Percentiles rank a stretch among this genome's conserved stretches.
phyloP scores from a whole-genome alignment of 1,140 invertebrate genomes.

The Plutomurus gul region DNA sequence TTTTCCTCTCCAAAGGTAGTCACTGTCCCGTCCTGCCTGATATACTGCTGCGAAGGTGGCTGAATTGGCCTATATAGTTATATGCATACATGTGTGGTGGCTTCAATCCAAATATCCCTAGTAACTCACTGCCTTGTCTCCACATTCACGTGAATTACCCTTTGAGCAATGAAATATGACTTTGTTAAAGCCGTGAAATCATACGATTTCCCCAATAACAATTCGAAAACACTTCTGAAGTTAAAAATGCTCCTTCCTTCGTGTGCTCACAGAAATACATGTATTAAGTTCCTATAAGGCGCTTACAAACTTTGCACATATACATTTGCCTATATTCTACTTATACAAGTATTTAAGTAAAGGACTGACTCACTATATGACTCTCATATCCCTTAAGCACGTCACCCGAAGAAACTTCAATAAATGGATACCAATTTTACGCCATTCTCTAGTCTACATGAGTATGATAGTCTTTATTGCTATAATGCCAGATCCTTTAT shows the following conservation, averaged over 20 bases:
- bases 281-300: too few species aligned
- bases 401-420: not conserved
- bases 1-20: too few species aligned
- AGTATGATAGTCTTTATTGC: not conserved
- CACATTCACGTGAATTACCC: not conserved
- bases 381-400: too few species aligned
- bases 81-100: not conserved
- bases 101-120: slow-evolving; percentile 14
- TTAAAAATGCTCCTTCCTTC: not conserved
- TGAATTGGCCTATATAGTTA: too few species aligned
- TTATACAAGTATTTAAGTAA: too few species aligned
- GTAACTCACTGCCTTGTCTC: slow-evolving; percentile 1
- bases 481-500: not conserved
- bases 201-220: slow-evolving; percentile 4
- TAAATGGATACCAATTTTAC: not conserved
- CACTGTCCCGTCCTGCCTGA: too few species aligned
- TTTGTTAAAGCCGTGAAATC: slow-evolving; percentile 1
- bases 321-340: too few species aligned
- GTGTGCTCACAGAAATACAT: too few species aligned
- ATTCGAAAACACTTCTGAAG: slow-evolving; percentile 12
- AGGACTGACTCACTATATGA: too few species aligned
- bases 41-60: too few species aligned
- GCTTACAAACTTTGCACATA: too few species aligned
- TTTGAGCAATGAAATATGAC: not conserved
- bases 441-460: too few species aligned